Evolutionary conservation across 1,140 invertebrate species (phyloP).

Genomic region (Pararge aegeria): DNA sequence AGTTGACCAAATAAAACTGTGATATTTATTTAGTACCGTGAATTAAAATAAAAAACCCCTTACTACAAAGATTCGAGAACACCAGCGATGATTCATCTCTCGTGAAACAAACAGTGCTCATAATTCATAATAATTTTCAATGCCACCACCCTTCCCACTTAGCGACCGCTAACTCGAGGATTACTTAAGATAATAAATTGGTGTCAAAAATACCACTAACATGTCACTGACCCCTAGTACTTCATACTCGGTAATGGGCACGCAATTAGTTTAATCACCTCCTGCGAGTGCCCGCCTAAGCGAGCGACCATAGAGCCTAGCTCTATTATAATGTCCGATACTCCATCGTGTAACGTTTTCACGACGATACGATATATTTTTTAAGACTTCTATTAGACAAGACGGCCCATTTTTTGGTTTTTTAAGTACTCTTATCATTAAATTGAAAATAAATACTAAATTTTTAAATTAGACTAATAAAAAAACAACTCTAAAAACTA

Average conservation of each 20-base stretch:
- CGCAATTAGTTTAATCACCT: slow-evolving; percentile 26
- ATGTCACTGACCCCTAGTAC: slow-evolving; percentile 18
- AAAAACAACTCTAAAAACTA: no score
- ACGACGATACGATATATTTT: background rate
- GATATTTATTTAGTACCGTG: no score
- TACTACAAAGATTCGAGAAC: no score
- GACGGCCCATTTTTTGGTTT: no score
- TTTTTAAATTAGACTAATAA: no score
- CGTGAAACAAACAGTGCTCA: slow-evolving; percentile 9
- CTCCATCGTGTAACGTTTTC: no score
- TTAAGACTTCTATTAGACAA: no score
- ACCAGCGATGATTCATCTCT: no score
- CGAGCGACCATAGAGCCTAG: background rate
- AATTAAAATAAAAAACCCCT: no score
- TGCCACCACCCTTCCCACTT: slow-evolving; percentile 17
- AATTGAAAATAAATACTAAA: no score
- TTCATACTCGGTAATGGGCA: slow-evolving; percentile 16
- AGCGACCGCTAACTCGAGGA: slow-evolving; percentile 16
- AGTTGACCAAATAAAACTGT: no score
- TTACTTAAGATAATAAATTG: slow-evolving; percentile 26
- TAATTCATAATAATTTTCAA: slow-evolving; percentile 30
- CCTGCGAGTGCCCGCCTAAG: slow-evolving; percentile 7
- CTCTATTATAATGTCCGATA: background rate
- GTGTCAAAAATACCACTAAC: slow-evolving; percentile 26
- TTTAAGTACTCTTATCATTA: no score